Percentiles rank a stretch among this genome's conserved stretches.
These are phyloP conservation scores for Brachionus koreanus DNA, from an alignment of 1,140 invertebrate species.

Conservation along the genomic window DNA sequence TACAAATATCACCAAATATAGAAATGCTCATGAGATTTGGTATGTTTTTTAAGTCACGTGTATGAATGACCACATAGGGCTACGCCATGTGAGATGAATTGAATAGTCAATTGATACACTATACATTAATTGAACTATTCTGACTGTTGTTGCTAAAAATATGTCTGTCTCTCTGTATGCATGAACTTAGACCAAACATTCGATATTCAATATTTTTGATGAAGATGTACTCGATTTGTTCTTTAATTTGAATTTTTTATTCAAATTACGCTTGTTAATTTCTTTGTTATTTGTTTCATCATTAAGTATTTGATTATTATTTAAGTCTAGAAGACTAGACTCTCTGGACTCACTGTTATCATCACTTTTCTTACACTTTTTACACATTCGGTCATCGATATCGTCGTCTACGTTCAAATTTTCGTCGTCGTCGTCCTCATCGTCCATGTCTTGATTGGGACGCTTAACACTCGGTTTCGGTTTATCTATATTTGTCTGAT, in stretches of 20 bases:
- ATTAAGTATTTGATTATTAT: conserved; percentile 32
- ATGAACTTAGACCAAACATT: not conserved
- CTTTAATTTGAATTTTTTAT: conserved; percentile 32
- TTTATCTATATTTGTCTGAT: not conserved
- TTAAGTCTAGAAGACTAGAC: not conserved
- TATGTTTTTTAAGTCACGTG: not conserved
- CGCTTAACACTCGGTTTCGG: not conserved
- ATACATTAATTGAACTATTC: conserved; percentile 23
- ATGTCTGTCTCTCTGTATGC: not conserved
- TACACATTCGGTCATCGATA: not conserved
- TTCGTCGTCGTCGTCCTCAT: conserved; percentile 27
- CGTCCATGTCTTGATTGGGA: not conserved
- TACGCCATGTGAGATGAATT: not conserved
- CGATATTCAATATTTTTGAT: conserved; percentile 17
- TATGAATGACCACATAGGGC: not conserved
- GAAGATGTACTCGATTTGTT: not conserved
- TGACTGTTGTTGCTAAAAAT: conserved; percentile 3
- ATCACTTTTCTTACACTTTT: conserved; percentile 15
- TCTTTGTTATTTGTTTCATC: conserved; percentile 8
- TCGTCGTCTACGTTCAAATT: conserved; percentile 27
- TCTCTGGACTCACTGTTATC: not conserved
- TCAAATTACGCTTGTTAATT: not conserved
- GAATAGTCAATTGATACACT: not conserved
- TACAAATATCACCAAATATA: not conserved
- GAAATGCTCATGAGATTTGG: conserved; percentile 27